Conservation (phyloP, 2,888 invertebrate species). For the Lasioglossum morio region DNA sequence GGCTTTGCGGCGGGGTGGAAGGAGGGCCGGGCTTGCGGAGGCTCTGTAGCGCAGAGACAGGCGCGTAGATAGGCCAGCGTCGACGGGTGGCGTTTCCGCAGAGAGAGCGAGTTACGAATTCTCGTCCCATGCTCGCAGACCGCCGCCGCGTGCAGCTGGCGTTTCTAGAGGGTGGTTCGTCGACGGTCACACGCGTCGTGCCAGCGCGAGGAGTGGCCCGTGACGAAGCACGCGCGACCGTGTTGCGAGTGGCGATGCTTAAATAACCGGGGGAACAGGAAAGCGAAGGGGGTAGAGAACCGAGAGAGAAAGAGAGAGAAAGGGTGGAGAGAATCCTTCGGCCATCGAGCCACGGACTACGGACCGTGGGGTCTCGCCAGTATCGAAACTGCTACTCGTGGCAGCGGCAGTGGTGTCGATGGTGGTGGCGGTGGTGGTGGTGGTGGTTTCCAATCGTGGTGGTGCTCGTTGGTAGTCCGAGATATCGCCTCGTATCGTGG, state of each 20-base stretch:
- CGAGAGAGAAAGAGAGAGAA: neutral
- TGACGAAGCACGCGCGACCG: neutral
- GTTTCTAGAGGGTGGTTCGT: conserved; percentile 17
- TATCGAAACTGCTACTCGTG: conserved; percentile 47
- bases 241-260: conserved; percentile 12
- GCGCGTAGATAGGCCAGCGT: conserved; percentile 55
- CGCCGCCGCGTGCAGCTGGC: conserved; percentile 28
- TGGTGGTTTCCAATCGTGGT: conserved; percentile 53
- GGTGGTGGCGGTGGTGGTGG: conserved; percentile 46
- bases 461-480: conserved; percentile 48
- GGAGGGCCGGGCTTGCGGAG: conserved; percentile 35
- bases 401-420: conserved; percentile 32
- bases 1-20: conserved; percentile 39
- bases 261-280: neutral
- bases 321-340: neutral
- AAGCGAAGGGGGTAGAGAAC: neutral
- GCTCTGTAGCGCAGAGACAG: conserved; percentile 43
- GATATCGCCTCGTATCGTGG: conserved; percentile 24
- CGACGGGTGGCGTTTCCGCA: conserved; percentile 48
- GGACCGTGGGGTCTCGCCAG: conserved; percentile 10
- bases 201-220: conserved; percentile 21
- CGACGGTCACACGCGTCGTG: conserved; percentile 28
- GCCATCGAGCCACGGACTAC: conserved; percentile 8
- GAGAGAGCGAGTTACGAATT: conserved; percentile 31
- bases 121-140: conserved; percentile 37